A percentile compares a stretch with the other conserved stretches of the same genome.
phyloP scores from a whole-genome alignment of 2,113 vertebrate species.

The Dicerorhinus sumatrensis region DNA sequence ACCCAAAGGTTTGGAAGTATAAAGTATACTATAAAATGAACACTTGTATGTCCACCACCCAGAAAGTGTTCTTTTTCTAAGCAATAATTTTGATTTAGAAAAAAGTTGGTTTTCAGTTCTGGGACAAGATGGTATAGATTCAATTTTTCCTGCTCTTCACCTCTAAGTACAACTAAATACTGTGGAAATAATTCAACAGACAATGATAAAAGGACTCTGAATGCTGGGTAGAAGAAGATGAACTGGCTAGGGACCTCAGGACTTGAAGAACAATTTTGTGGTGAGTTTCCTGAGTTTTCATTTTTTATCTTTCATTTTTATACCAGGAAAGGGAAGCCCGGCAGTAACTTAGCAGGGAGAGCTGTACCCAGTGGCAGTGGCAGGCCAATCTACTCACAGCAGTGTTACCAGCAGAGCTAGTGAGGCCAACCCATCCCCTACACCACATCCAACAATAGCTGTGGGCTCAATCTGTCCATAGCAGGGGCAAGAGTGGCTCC shows the following conservation, averaged over 20 bases:
- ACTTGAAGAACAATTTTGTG: not conserved
- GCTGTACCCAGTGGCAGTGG: not conserved
- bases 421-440: not conserved
- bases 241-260: not conserved
- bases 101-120: not conserved
- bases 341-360: not conserved
- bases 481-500: not conserved
- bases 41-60: not conserved
- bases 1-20: not conserved
- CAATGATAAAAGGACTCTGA: not conserved
- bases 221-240: not conserved
- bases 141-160: not conserved
- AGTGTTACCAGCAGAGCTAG: not conserved
- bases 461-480: not conserved
- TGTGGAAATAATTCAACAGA: constrained; percentile 6
- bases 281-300: constrained; percentile 5
- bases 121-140: not conserved
- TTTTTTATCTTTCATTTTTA: not conserved
- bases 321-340: not conserved
- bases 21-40: constrained; percentile 3
- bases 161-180: constrained; percentile 3
- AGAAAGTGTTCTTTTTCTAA: not conserved
- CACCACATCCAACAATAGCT: not conserved
- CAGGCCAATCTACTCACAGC: not conserved
- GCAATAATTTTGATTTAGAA: not conserved